Evolutionary conservation across 1,140 invertebrate species (phyloP).

Genomic region (Ganaspis sp.): DNA sequence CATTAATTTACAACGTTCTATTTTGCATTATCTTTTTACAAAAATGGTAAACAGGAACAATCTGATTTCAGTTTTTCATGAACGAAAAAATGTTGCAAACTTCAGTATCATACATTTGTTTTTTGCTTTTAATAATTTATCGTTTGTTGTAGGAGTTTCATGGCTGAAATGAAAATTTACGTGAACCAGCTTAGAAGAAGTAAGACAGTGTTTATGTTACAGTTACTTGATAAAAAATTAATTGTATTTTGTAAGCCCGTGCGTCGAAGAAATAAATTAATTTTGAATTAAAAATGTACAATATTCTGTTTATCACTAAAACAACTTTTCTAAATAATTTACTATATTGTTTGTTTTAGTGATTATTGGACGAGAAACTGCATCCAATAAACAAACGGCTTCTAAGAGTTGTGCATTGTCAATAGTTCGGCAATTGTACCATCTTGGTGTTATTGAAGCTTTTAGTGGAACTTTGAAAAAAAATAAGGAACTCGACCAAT

Average conservation of each 20-base stretch:
- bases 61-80: no score
- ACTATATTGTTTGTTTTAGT: slow-evolving; percentile 67
- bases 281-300: no score
- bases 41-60: no score
- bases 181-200: slow-evolving; percentile 88
- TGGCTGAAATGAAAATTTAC: slow-evolving; percentile 93
- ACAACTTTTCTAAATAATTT: no score
- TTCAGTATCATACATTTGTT: no score
- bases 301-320: no score
- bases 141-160: slow-evolving; percentile 87
- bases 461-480: slow-evolving; percentile 91
- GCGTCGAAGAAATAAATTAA: no score
- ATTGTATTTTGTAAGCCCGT: no score
- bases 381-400: slow-evolving; percentile 96
- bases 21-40: not conserved
- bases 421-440: slow-evolving; percentile 94
- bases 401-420: slow-evolving; percentile 98
- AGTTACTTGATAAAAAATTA: not conserved
- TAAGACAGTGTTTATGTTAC: slow-evolving; percentile 71
- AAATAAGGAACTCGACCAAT: slow-evolving; percentile 83
- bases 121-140: no score
- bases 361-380: slow-evolving; percentile 90
- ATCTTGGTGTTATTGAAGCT: slow-evolving; percentile 94
- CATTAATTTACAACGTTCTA: slow-evolving; percentile 27
- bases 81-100: no score